Evolutionary conservation across 2,797 vertebrate genomes (phyloP).

Genomic region (Amblyraja radiata): DNA sequence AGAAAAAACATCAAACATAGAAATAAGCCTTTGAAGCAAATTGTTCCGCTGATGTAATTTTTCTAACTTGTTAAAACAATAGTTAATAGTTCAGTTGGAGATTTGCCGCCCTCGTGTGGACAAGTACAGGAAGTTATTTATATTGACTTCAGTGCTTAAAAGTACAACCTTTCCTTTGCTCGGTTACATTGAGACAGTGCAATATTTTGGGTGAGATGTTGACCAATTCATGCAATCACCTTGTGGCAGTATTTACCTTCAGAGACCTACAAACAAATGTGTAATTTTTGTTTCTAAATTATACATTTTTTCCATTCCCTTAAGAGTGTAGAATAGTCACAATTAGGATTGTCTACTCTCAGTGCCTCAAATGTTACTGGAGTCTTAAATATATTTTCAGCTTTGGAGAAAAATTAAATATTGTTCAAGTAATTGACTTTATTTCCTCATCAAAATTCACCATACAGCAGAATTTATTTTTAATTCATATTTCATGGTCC

Average conservation of each 20-base stretch:
- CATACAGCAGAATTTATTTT: background rate
- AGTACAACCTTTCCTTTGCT: background rate
- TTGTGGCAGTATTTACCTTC: background rate
- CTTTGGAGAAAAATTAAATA: background rate
- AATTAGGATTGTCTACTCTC: background rate
- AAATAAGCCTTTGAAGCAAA: background rate
- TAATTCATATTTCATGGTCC: no score
- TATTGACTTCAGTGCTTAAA: background rate
- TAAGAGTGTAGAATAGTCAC: no score
- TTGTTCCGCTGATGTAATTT: background rate
- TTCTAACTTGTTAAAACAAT: background rate
- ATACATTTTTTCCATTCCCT: background rate
- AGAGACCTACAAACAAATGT: background rate
- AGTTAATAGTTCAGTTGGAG: conserved; percentile 9
- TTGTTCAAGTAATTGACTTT: background rate
- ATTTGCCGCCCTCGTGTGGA: conserved; percentile 8
- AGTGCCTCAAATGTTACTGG: background rate
- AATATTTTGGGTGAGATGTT: background rate
- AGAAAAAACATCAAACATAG: background rate
- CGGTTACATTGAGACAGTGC: background rate
- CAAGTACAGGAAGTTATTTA: background rate
- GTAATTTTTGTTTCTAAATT: background rate
- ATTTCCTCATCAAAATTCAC: background rate
- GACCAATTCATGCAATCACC: background rate
- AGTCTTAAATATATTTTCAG: background rate